These are phyloP conservation scores for Hippoglossus stenolepis DNA, from an alignment of 2,113 vertebrate species.

Conservation along the genomic window DNA sequence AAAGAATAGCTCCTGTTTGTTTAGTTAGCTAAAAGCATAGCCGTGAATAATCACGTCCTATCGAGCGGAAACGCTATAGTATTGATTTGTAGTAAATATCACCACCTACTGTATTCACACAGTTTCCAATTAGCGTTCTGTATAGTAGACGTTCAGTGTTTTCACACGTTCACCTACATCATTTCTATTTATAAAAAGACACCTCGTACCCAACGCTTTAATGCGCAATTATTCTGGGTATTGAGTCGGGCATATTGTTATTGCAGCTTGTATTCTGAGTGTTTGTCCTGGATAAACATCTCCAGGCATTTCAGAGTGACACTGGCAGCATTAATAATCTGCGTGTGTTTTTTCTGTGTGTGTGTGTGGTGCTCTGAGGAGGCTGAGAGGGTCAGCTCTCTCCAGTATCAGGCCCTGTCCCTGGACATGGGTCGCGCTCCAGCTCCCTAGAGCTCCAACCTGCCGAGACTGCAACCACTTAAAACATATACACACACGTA, in stretches of 20 bases:
- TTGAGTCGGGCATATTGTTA: constrained; percentile 36
- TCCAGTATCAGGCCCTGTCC: constrained; percentile 48
- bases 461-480: constrained; percentile 57
- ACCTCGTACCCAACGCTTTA: constrained; percentile 32
- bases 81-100: constrained; percentile 57
- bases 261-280: constrained; percentile 43
- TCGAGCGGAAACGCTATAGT: constrained; percentile 39
- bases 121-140: constrained; percentile 27
- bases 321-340: constrained; percentile 50
- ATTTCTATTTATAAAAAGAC: constrained; percentile 27
- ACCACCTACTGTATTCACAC: constrained; percentile 16
- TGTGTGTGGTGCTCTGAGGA: constrained; percentile 26
- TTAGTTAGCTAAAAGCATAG: constrained; percentile 53
- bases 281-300: constrained; percentile 62
- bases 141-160: constrained; percentile 4
- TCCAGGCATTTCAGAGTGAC: constrained; percentile 62
- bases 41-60: constrained; percentile 61
- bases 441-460: constrained; percentile 56
- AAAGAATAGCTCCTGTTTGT: constrained; percentile 69
- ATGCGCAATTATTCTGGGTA: constrained; percentile 52
- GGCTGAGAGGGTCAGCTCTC: constrained; percentile 51
- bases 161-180: background rate
- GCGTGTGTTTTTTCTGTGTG: background rate
- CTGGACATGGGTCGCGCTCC: constrained; percentile 53
- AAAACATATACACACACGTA: constrained; percentile 42